phyloP scores from a whole-genome alignment of 2,797 vertebrate species.

The Ctenochaetus hawaiiensis region DNA sequence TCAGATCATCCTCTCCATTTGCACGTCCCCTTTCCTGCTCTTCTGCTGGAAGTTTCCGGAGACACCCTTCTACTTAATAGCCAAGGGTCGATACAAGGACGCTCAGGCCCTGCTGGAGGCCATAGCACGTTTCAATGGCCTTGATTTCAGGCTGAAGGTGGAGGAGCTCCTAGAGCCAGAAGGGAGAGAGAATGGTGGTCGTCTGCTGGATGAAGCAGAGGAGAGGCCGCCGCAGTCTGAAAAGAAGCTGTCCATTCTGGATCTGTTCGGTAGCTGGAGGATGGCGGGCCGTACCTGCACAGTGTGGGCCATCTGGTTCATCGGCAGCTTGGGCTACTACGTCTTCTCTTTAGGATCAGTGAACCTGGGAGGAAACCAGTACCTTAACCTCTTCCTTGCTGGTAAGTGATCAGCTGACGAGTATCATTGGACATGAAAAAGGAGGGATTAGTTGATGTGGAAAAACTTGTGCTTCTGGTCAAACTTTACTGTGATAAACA shows the following conservation, averaged over 20 bases:
- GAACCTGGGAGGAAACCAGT: conserved; percentile 92
- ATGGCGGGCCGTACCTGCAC: conserved; percentile 90
- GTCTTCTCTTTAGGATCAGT: conserved; percentile 93
- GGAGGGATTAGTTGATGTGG: neutral
- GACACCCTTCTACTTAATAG: conserved; percentile 94
- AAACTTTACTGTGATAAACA: no score
- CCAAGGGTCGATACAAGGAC: conserved; percentile 87
- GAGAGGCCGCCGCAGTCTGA: neutral
- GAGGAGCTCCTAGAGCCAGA: conserved; percentile 84
- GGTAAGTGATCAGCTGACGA: conserved; percentile 79
- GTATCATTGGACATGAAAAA: conserved; percentile 1
- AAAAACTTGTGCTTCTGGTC: no score
- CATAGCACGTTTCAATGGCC: conserved; percentile 90
- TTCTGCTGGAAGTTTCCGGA: conserved; percentile 96
- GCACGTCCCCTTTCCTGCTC: conserved; percentile 91
- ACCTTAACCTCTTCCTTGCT: conserved; percentile 93
- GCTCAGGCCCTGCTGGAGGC: conserved; percentile 87
- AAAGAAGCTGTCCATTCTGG: conserved; percentile 89
- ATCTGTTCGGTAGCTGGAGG: conserved; percentile 90
- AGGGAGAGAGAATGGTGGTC: conserved; percentile 29
- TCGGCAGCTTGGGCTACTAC: conserved; percentile 94
- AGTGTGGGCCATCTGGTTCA: conserved; percentile 96
- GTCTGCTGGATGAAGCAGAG: conserved; percentile 62
- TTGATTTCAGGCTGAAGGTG: conserved; percentile 83
- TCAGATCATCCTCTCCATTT: conserved; percentile 91